These are phyloP conservation scores for Caloenas nicobarica DNA, from an alignment of 2,113 vertebrate species.

Conservation along the genomic window DNA sequence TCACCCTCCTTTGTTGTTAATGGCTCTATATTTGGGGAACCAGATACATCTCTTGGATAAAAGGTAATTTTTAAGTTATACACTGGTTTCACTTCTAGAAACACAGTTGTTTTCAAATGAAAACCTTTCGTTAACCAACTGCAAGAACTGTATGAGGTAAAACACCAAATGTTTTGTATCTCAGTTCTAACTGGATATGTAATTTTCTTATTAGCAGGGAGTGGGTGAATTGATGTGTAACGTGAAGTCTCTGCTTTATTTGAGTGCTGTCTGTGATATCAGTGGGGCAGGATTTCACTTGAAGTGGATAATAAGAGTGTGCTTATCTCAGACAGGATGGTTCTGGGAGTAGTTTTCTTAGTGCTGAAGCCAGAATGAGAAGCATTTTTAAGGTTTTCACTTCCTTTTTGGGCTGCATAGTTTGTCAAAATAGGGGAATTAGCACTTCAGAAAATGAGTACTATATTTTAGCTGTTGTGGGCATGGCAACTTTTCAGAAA, in stretches of 20 bases:
- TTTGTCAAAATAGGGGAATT: slow-evolving; percentile 36
- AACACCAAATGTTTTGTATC: background rate
- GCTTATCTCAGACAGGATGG: background rate
- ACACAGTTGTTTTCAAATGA: background rate
- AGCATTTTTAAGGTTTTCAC: slow-evolving; percentile 5
- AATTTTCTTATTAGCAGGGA: background rate
- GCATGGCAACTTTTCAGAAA: background rate
- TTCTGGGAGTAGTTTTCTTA: background rate
- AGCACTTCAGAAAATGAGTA: background rate
- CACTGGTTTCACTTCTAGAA: slow-evolving; percentile 34
- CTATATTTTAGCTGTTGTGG: background rate
- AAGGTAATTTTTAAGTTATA: background rate
- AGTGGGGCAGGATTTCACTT: background rate
- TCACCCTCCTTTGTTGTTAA: background rate
- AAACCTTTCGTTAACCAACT: background rate
- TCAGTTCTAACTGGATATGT: background rate
- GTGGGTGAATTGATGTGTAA: background rate
- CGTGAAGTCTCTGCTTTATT: background rate
- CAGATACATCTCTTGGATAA: background rate
- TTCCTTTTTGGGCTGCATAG: background rate
- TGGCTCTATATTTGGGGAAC: background rate
- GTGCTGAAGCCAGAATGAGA: background rate
- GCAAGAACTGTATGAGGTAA: background rate
- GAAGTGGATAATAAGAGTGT: background rate
- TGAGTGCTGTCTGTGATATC: background rate